These are phyloP conservation scores for Diadophis punctatus DNA, from an alignment of 2,113 vertebrate species.

Conservation along the genomic window DNA sequence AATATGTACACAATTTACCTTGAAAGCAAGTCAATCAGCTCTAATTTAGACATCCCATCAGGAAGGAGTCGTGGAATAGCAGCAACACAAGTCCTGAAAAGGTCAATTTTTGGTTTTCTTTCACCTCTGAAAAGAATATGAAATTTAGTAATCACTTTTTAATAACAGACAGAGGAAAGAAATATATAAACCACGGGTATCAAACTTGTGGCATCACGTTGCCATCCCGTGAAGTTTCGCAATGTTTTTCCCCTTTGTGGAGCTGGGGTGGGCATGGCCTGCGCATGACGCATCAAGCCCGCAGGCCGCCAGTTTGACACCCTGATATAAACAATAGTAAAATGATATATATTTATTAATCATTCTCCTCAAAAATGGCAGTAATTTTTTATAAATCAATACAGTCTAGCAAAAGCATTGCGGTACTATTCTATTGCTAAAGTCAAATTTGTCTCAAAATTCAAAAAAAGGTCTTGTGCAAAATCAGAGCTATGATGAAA, in stretches of 20 bases:
- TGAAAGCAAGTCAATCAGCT: constrained; percentile 92
- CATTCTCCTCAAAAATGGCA: not conserved
- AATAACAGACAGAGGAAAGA: not conserved
- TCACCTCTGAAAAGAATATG: constrained; percentile 80
- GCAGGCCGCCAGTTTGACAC: too few relatives aligned
- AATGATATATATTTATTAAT: not conserved
- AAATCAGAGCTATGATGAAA: not conserved
- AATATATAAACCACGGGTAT: not conserved
- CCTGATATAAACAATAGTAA: not conserved
- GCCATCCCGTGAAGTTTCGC: too few relatives aligned
- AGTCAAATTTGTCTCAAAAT: not conserved
- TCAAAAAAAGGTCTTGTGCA: not conserved
- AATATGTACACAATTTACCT: constrained; percentile 70
- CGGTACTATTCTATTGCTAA: not conserved
- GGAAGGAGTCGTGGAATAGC: constrained; percentile 95
- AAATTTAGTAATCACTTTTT: constrained; percentile 29
- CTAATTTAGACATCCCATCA: constrained; percentile 96
- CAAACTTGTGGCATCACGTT: too few relatives aligned
- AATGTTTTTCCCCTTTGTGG: too few relatives aligned
- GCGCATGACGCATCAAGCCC: too few relatives aligned
- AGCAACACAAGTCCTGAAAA: constrained; percentile 96
- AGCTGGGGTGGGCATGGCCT: too few relatives aligned
- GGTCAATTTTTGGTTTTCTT: constrained; percentile 97
- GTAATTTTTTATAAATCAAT: not conserved
- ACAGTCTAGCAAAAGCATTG: not conserved